phyloP scores from a whole-genome alignment of 2,888 invertebrate species.

The Apamea sordens region DNA sequence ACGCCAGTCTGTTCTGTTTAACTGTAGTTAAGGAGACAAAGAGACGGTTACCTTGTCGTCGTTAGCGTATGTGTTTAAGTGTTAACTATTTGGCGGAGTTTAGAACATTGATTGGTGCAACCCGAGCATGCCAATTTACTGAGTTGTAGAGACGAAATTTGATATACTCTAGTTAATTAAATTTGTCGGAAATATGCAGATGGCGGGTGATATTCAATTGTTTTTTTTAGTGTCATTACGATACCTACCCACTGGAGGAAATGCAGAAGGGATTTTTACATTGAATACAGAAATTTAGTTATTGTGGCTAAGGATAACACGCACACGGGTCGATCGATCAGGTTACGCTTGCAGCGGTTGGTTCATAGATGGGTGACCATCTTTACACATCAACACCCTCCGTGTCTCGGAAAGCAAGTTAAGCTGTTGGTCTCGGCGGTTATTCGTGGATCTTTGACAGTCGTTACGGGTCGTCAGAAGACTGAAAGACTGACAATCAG shows the following conservation, averaged over 20 bases:
- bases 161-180: not conserved
- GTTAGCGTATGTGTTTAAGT: constrained; percentile 48
- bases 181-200: not conserved
- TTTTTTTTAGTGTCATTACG: not conserved
- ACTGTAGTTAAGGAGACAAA: constrained; percentile 50
- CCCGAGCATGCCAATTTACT: constrained; percentile 22
- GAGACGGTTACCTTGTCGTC: constrained; percentile 43
- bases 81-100: constrained; percentile 41
- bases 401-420: too few relatives aligned
- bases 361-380: too few relatives aligned
- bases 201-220: not conserved
- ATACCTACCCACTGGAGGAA: not conserved
- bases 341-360: not conserved
- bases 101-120: constrained; percentile 52
- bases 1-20: constrained; percentile 42
- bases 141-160: constrained; percentile 6
- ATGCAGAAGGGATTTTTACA: not conserved
- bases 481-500: too few relatives aligned
- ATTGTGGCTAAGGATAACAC: not conserved
- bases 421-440: too few relatives aligned
- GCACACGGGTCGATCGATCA: not conserved
- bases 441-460: too few relatives aligned
- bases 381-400: too few relatives aligned
- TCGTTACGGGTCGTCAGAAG: too few relatives aligned
- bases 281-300: not conserved